Percentiles rank a stretch among this genome's conserved stretches.
These are phyloP conservation scores for Crypturellus tataupa DNA, from an alignment of 2,797 vertebrate genomes.

Conservation along the genomic window DNA sequence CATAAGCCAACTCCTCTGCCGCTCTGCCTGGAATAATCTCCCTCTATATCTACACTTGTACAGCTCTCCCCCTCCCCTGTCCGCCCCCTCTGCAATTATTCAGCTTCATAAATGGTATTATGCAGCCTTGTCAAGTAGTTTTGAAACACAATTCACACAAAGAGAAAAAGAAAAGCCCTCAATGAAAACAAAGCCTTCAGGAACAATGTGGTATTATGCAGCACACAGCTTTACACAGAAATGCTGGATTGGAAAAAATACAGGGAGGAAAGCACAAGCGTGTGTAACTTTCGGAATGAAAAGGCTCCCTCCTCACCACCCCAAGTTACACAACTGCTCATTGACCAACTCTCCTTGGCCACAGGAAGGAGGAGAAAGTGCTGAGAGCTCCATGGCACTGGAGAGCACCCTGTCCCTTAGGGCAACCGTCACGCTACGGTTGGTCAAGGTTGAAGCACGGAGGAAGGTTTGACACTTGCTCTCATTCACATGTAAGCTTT, in stretches of 20 bases:
- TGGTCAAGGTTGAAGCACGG: neutral
- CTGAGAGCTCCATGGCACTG: rapidly evolving
- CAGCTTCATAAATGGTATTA: neutral
- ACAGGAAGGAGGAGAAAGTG: neutral
- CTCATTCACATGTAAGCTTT: neutral
- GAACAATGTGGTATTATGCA: neutral
- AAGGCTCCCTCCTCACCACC: neutral
- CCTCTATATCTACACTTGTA: neutral
- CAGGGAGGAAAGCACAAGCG: neutral
- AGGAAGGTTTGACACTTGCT: neutral
- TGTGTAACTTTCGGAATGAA: neutral
- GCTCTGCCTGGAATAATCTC: neutral
- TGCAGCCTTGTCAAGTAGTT: neutral
- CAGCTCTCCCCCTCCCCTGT: neutral
- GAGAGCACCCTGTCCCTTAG: neutral
- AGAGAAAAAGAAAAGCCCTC: neutral
- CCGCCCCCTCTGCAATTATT: neutral
- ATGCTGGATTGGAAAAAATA: neutral
- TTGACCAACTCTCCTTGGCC: neutral
- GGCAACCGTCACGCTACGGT: neutral
- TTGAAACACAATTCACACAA: neutral
- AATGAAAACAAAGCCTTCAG: neutral
- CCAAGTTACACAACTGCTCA: neutral
- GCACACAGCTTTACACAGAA: neutral
- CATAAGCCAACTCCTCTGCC: neutral